Base-by-base conservation (phyloP, 2,797 vertebrate genomes). In the Esox masquinongy region DNA sequence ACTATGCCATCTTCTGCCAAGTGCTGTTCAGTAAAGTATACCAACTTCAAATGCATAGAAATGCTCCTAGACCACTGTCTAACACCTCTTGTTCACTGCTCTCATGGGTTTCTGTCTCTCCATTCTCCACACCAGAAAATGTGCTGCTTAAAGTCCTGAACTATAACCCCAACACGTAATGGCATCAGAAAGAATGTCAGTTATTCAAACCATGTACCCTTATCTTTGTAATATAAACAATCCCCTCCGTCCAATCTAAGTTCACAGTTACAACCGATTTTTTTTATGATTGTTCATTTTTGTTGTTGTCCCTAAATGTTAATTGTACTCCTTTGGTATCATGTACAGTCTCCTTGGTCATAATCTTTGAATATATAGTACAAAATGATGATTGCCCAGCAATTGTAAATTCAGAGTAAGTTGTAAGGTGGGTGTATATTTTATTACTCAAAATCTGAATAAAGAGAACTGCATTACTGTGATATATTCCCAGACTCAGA, bases 391-490 rank as follows among this genome's bases (percentile, higher is more conserved):
- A 71, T 50, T 31, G 70, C 70, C 49, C 50, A 36, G 17, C 70
- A 56, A 63, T 74, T 49, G 26, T 73, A 53, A 50, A 68, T 68
- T 59, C 34, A 59, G 56, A 68, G 17, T 22, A 56, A 61, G 24
- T 73, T 77, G 56, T 47, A 73, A 17, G 15, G 70, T 34, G 56
- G 75, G 31, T 68, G 63, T 59, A 73, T 73, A 67, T 77, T 73
- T 77, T 68, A 56, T 68, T 51, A 72, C 31, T 67, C 70, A 36
- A 63, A 29, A 36, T n/a, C 47, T 67, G 31, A 71, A 72, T 61
- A 76, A 66, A 66, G 22, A 66, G 29, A 7, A 22, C 73, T 49
- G 43, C 64, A 22, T 50, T 43, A 29, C 68, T 70, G 47, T 71
- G 70, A 51, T 29, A 53, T 14, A 51, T 70, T 70, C 72, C 22